A percentile compares a stretch with the other conserved stretches of the same genome.
phyloP scores from a whole-genome alignment of 1,140 invertebrate species.

The Trichonephila clavipes region DNA sequence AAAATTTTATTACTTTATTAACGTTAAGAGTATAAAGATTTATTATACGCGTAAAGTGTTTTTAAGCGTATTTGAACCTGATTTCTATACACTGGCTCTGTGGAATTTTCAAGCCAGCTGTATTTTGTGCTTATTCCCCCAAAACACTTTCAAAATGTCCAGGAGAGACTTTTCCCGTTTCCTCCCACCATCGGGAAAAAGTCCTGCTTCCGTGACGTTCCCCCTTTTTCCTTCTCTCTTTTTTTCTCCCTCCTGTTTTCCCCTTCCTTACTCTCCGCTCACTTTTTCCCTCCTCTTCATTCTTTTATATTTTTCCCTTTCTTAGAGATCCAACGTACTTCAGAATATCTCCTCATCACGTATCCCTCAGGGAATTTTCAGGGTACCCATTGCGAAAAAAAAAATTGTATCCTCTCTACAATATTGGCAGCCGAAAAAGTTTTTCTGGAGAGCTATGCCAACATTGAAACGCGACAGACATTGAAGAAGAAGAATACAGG shows the following conservation, averaged over 20 bases:
- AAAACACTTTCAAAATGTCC: slow-evolving; percentile 43
- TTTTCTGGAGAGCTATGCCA: slow-evolving; percentile 72
- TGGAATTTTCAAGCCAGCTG: neutral
- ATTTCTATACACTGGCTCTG: too few relatives aligned
- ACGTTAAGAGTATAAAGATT: too few relatives aligned
- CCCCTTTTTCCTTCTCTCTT: neutral
- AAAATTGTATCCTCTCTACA: slow-evolving; percentile 45
- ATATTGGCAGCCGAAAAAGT: slow-evolving; percentile 74
- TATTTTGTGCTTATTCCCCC: slow-evolving; percentile 22
- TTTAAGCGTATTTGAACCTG: too few relatives aligned
- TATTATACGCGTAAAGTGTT: too few relatives aligned
- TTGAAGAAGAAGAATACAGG: slow-evolving; percentile 49
- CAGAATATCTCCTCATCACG: slow-evolving; percentile 72
- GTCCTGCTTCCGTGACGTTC: slow-evolving; percentile 63
- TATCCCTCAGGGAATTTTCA: slow-evolving; percentile 61
- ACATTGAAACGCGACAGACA: slow-evolving; percentile 65
- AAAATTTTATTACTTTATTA: too few relatives aligned
- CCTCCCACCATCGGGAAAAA: slow-evolving; percentile 54
- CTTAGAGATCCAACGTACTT: slow-evolving; percentile 19
- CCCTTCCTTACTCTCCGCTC: neutral
- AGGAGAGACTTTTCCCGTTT: slow-evolving; percentile 60
- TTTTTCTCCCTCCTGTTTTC: neutral
- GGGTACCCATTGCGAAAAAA: neutral
- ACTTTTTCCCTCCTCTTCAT: neutral
- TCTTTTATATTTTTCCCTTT: slow-evolving; percentile 51